Conservation (phyloP, 2,113 vertebrate genomes). For the Phodopus roborovskii region DNA sequence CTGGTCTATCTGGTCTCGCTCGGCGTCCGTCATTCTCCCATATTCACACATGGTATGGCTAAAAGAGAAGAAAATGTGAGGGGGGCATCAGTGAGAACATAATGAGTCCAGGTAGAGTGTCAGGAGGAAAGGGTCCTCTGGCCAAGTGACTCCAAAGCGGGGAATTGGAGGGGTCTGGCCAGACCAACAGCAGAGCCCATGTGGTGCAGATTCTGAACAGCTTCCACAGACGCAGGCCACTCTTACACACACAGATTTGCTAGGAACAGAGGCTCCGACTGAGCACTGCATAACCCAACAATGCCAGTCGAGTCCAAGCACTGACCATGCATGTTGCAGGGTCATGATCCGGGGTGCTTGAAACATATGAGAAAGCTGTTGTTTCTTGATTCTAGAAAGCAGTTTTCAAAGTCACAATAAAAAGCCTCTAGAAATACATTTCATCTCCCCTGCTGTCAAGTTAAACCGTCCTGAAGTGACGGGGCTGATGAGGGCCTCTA, state of each 20-base stretch:
- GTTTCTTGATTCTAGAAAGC: not conserved
- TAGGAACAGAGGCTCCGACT: fast-evolving
- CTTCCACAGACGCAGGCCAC: not conserved
- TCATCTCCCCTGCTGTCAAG: no score
- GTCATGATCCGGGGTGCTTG: no score
- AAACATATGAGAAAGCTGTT: not conserved
- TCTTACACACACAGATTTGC: fast-evolving
- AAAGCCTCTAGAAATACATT: not conserved
- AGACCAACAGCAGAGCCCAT: not conserved
- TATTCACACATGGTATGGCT: constrained; percentile 94
- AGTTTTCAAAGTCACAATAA: not conserved
- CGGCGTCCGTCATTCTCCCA: constrained; percentile 94
- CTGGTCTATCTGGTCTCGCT: constrained; percentile 98
- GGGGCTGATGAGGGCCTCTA: not conserved
- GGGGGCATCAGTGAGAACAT: not conserved
- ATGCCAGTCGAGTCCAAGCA: not conserved
- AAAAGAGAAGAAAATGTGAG: not conserved
- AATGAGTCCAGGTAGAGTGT: not conserved
- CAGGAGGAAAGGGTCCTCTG: not conserved
- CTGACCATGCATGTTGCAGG: not conserved
- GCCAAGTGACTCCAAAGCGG: fast-evolving
- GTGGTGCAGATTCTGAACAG: not conserved
- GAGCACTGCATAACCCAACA: not conserved
- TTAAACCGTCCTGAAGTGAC: not conserved
- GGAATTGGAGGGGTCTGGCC: not conserved